These are phyloP conservation scores for Clarias laeviceps DNA, from an alignment of 2,797 vertebrate species.

Conservation along the genomic window DNA sequence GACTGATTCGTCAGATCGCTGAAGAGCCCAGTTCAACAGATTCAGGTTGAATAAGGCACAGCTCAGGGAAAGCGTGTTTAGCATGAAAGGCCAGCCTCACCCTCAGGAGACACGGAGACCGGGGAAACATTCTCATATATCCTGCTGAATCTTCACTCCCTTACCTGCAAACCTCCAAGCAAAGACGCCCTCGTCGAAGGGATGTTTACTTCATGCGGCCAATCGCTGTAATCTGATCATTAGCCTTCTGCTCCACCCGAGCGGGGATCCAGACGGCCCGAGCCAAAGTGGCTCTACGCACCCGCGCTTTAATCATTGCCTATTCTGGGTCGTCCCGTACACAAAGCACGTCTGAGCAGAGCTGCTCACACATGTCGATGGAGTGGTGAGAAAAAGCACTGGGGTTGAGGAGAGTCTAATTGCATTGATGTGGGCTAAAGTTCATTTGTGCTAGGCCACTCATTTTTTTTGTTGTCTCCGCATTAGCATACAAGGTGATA, in stretches of 20 bases:
- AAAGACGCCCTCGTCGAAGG: conserved; percentile 37
- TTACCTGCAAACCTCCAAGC: conserved; percentile 49
- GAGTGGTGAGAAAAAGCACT: conserved; percentile 42
- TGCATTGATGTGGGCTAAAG: conserved; percentile 40
- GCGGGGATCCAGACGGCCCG: conserved; percentile 48
- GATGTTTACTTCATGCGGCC: conserved; percentile 58
- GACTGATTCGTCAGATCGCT: conserved; percentile 65
- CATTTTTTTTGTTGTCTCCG: conserved; percentile 30
- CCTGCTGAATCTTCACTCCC: conserved; percentile 48
- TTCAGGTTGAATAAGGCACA: conserved; percentile 56
- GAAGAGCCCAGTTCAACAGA: conserved; percentile 62
- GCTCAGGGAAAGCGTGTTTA: conserved; percentile 49
- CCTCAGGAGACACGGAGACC: conserved; percentile 40
- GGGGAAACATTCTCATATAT: conserved; percentile 39
- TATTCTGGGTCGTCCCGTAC: conserved; percentile 34
- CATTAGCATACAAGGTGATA: conserved; percentile 49
- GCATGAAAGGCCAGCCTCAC: conserved; percentile 58
- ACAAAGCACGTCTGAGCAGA: conserved; percentile 41
- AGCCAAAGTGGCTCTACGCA: conserved; percentile 47
- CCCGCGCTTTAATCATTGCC: conserved; percentile 50
- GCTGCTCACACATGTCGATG: conserved; percentile 49
- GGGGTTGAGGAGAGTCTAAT: conserved; percentile 40
- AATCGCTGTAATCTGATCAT: conserved; percentile 59
- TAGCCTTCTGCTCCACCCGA: conserved; percentile 54
- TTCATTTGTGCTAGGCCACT: conserved; percentile 26